Conservation (phyloP, 1,140 invertebrate genomes). For the Lamellibrachia luymesi region DNA sequence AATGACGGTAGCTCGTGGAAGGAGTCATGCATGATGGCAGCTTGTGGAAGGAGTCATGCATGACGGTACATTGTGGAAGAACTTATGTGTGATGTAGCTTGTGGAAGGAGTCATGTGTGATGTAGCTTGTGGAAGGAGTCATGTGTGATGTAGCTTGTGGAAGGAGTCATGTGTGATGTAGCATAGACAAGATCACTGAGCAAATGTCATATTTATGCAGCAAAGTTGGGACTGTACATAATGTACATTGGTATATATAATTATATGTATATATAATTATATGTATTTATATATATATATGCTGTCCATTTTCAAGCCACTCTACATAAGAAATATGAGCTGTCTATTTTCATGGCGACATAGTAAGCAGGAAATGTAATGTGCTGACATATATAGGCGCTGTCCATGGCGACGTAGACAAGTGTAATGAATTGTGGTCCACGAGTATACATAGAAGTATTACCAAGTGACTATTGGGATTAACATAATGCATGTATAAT, state of each 20-base stretch:
- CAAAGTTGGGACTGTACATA: neutral
- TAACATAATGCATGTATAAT: neutral
- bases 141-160: too few species aligned
- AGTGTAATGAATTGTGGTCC: neutral
- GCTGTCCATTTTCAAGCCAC: neutral
- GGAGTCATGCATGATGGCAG: too few species aligned
- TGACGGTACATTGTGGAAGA: too few species aligned
- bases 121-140: too few species aligned
- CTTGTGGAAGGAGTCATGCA: too few species aligned
- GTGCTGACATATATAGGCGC: neutral
- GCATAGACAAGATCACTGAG: neutral
- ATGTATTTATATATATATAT: neutral
- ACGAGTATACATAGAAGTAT: neutral
- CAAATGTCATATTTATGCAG: neutral
- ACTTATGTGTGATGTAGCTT: too few species aligned
- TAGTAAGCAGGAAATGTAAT: neutral
- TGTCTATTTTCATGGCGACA: neutral
- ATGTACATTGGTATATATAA: neutral
- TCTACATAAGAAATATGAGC: neutral
- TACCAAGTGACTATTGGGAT: neutral
- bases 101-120: too few species aligned
- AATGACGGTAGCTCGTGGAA: too few species aligned
- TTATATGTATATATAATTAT: neutral
- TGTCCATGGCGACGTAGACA: neutral
- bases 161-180: neutral